Percentiles rank a stretch among this genome's conserved stretches.
Evolutionary conservation across 2,113 vertebrate genomes (phyloP).

Genomic region (Sigmodon hispidus): DNA sequence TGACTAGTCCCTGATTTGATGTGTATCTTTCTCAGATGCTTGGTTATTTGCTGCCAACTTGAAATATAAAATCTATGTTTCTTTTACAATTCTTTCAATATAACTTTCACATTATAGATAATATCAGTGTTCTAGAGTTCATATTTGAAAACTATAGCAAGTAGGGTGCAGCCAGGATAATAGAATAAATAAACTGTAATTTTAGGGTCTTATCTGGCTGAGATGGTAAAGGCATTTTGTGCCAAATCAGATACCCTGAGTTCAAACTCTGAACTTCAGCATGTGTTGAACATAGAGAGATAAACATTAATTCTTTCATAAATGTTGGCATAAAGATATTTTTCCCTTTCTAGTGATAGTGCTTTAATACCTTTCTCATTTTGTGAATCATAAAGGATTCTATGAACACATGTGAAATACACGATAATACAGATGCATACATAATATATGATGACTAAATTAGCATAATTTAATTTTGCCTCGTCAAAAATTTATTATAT

Average conservation of each 20-base stretch:
- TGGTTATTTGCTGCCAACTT: neutral
- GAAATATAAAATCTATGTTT: neutral
- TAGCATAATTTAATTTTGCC: neutral
- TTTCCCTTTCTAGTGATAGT: neutral
- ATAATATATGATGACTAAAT: neutral
- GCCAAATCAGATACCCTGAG: neutral
- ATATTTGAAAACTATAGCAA: neutral
- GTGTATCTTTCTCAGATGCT: neutral
- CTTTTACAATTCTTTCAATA: neutral
- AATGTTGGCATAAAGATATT: neutral
- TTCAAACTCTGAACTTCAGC: neutral
- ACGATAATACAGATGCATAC: neutral
- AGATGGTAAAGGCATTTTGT: neutral
- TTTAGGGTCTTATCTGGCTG: neutral
- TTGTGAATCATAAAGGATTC: neutral
- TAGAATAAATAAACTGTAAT: neutral
- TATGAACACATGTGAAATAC: too few relatives aligned
- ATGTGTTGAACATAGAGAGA: neutral
- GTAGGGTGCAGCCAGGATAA: neutral
- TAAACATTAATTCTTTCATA: neutral
- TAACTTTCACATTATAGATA: neutral
- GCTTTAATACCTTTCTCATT: neutral
- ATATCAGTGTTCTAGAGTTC: neutral
- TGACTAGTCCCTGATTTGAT: neutral
- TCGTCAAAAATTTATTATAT: neutral